Evolutionary conservation across 1,140 invertebrate genomes (phyloP), one percentile per base, ranked within the genome.

Genomic region (Maconellicoccus hirsutus): DNA sequence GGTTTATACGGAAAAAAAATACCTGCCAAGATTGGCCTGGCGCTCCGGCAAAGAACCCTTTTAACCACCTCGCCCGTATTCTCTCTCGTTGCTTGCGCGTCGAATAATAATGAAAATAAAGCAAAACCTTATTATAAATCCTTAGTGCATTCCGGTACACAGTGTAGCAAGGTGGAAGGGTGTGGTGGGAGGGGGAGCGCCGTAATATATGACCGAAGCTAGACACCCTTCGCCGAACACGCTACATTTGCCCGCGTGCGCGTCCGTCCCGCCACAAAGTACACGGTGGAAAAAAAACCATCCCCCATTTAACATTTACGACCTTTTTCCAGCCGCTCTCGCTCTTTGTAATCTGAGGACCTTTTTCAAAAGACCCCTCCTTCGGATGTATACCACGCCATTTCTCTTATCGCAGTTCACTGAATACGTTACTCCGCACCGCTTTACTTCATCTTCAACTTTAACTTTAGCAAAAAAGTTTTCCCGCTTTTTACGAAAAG

Each of bases 401-500:
- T 66, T 66, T 66, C 61, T 66, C 61, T 66, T 66, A 66, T 66
- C 61, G 61, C 25, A 25, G 61, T 66, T 66, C 61, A 26, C 25
- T 26, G 61, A 66, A 66, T 66, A 66, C 61, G 25, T 66, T 26
- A 66, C 61, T 66, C 22, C 61, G 19, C 61, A 25, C 61, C 22
- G 7, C 61, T 22, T 66, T 26, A 66, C 61, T 23, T 19, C 25
- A 66, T 66, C 61, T 66, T 66, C 61, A 66, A 66, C 61, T 66
- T 66, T 66, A 66, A 66, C 61, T 66, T 66, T 25, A 25, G 61
- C 25, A 66, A 66, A 66, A 66, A 66, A 66, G 25, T 23, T 66
- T 66, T 66, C 61, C 61, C 61, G 61, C 61, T 66, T 66, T 66
- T 66, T 66, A 66, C 61, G 61, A 66, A 66, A 66, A 66, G 61